Evolutionary conservation across 2,797 vertebrate species (phyloP).

Genomic region (Sparidentex hasta): DNA sequence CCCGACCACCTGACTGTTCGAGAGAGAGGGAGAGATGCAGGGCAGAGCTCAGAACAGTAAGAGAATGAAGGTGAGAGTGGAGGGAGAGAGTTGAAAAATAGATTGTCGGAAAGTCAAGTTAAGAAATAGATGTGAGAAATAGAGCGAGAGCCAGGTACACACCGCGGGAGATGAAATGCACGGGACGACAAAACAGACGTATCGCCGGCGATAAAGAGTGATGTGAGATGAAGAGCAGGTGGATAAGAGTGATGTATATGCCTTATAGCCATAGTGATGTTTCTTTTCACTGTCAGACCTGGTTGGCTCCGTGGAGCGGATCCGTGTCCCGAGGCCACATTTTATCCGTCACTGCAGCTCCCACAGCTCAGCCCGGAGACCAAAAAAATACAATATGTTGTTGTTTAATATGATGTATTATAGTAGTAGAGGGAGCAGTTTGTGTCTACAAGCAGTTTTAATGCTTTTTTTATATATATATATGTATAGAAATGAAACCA

Average conservation of each 20-base stretch:
- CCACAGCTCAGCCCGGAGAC: not conserved
- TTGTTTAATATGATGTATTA: constrained; percentile 23
- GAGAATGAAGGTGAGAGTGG: constrained; percentile 43
- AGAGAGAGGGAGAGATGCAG: constrained; percentile 39
- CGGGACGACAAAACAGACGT: constrained; percentile 15
- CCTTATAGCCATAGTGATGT: constrained; percentile 8
- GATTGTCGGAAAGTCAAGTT: constrained; percentile 44
- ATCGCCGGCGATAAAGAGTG: constrained; percentile 4
- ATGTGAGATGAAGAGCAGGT: constrained; percentile 11
- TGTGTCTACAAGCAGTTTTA: constrained; percentile 16
- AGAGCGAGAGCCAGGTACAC: constrained; percentile 8
- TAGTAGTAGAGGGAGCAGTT: constrained; percentile 14
- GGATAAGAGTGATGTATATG: constrained; percentile 24
- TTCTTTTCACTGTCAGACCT: constrained; percentile 32
- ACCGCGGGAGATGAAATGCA: constrained; percentile 12
- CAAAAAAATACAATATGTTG: constrained; percentile 19
- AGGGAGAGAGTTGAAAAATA: constrained; percentile 45
- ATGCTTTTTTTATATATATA: constrained; percentile 10
- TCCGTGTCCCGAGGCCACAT: constrained; percentile 24
- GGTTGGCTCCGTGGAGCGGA: constrained; percentile 1
- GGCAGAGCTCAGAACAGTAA: constrained; percentile 32
- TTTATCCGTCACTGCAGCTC: constrained; percentile 16
- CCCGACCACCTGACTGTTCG: constrained; percentile 57
- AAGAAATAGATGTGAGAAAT: constrained; percentile 31
- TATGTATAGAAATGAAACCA: not conserved